phyloP scores from a whole-genome alignment of 2,888 invertebrate genomes.

The Rambutsinella grinnellia region DNA sequence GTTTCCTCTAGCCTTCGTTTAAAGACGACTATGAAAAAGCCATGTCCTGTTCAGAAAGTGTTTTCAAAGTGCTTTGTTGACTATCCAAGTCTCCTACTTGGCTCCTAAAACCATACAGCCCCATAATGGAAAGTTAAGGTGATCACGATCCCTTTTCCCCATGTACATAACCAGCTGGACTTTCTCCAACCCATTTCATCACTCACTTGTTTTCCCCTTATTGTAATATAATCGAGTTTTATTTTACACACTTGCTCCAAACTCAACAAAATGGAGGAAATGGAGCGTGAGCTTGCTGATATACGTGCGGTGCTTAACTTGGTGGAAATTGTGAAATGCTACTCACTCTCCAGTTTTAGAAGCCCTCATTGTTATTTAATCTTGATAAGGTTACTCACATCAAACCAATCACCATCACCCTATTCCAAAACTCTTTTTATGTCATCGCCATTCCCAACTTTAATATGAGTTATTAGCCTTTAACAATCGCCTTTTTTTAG shows the following conservation, averaged over 20 bases:
- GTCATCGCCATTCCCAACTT: background rate
- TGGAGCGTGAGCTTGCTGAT: conserved; percentile 47
- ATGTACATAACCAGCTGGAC: conserved; percentile 24
- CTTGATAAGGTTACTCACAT: conserved; percentile 17
- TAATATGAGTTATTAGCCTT: background rate
- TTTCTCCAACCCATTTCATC: conserved; percentile 44
- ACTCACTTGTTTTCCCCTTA: conserved; percentile 15
- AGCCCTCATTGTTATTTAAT: background rate
- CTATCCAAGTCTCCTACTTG: background rate
- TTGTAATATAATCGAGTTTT: conserved; percentile 11
- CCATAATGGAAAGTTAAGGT: background rate
- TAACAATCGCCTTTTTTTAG: too few species aligned
- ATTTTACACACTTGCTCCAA: background rate
- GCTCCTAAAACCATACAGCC: background rate
- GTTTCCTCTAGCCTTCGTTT: background rate
- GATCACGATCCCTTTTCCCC: background rate
- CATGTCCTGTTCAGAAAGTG: background rate
- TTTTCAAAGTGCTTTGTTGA: background rate
- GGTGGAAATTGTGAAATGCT: conserved; percentile 20
- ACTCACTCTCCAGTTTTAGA: background rate
- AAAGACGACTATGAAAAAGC: background rate
- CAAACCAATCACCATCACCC: background rate
- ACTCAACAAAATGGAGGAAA: conserved; percentile 17
- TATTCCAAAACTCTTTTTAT: too few species aligned
- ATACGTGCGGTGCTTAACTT: conserved; percentile 21